Evolutionary conservation across 2,113 vertebrate genomes (phyloP).

Genomic region (Tursiops truncatus): DNA sequence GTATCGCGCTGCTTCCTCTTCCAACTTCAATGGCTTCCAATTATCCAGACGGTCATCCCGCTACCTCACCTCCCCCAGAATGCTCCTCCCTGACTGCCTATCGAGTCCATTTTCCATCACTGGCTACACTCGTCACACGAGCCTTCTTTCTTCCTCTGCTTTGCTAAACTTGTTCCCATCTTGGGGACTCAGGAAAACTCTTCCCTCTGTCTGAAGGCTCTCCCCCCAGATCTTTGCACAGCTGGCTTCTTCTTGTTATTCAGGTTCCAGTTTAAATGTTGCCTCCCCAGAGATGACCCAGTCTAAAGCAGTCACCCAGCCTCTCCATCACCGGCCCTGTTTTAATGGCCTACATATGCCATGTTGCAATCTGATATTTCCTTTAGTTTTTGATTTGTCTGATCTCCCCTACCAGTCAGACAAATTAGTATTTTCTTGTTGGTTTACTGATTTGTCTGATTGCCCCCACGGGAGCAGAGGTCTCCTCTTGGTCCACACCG

Average conservation of each 20-base stretch:
- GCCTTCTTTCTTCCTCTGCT: background rate
- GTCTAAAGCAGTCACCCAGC: background rate
- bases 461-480: background rate
- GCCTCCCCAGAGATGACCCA: background rate
- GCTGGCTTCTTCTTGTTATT: background rate
- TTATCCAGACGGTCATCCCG: accelerated
- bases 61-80: background rate
- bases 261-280: background rate
- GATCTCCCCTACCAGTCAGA: background rate
- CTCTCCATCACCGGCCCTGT: background rate
- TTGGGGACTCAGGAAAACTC: background rate
- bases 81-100: background rate
- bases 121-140: background rate
- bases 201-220: background rate
- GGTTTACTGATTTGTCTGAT: background rate
- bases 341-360: background rate
- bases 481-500: background rate
- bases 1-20: background rate
- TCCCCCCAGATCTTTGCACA: background rate
- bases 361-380: background rate
- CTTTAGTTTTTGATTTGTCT: background rate
- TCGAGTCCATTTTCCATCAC: background rate
- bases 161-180: background rate
- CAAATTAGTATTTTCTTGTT: background rate
- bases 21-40: background rate